phyloP scores from a whole-genome alignment of 2,797 vertebrate genomes.

The Tarsius wallacei region DNA sequence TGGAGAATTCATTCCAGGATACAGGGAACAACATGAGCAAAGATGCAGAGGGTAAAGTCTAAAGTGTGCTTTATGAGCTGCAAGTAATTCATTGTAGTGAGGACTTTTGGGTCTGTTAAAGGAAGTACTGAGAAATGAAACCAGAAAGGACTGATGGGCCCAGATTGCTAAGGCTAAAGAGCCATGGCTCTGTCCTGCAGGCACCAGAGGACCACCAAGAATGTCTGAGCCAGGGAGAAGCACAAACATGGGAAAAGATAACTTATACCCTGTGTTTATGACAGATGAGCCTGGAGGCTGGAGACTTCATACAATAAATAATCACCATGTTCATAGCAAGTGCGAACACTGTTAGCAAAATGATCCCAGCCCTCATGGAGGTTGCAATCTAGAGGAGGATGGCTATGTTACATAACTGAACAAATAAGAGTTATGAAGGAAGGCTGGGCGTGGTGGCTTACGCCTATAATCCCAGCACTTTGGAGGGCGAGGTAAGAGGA shows the following conservation, averaged over 20 bases:
- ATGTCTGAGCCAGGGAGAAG: not conserved
- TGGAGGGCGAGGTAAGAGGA: too few relatives aligned
- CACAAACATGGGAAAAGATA: not conserved
- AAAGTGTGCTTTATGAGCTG: not conserved
- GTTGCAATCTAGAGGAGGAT: not conserved
- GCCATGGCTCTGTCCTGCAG: not conserved
- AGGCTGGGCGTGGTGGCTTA: not conserved
- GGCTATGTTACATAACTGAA: not conserved
- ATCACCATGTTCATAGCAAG: not conserved
- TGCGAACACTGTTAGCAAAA: not conserved
- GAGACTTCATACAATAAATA: not conserved
- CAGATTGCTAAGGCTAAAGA: not conserved
- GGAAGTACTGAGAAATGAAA: slow-evolving; percentile 30
- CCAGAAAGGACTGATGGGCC: not conserved
- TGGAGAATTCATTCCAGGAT: not conserved
- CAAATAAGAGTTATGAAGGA: not conserved
- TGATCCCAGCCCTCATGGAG: not conserved
- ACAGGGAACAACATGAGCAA: slow-evolving; percentile 5
- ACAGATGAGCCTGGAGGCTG: not conserved
- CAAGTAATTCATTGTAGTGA: not conserved
- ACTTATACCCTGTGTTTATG: not conserved
- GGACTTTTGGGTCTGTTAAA: slow-evolving; percentile 11
- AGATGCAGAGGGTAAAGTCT: not conserved
- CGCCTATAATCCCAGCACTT: too few relatives aligned
- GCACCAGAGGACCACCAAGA: not conserved